Percentiles rank a stretch among this genome's conserved stretches.
These are phyloP conservation scores for Macroglossus sobrinus DNA, from an alignment of 2,113 vertebrate species.

Conservation along the genomic window DNA sequence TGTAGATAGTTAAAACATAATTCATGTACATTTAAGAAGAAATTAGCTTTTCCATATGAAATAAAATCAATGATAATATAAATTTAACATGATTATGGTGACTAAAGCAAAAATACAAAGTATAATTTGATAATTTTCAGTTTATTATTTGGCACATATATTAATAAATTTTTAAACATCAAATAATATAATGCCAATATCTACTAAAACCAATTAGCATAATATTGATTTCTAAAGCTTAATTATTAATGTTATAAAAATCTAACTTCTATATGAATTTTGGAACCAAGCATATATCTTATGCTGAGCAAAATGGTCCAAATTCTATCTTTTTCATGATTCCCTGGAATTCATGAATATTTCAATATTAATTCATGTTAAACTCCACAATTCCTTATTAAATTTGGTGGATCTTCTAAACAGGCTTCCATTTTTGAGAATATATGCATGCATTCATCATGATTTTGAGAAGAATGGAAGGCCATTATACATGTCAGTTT, in stretches of 20 bases:
- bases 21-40: conserved; percentile 45
- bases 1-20: conserved; percentile 1
- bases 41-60: conserved; percentile 45
- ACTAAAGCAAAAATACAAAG: conserved; percentile 63
- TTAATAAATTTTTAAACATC: conserved; percentile 55
- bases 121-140: conserved; percentile 63
- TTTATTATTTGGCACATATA: conserved; percentile 54
- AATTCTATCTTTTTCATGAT: background rate
- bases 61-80: conserved; percentile 52
- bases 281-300: conserved; percentile 8
- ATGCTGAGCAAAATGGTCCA: background rate
- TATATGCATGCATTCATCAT: conserved; percentile 71
- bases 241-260: conserved; percentile 71
- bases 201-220: conserved; percentile 52
- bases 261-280: conserved; percentile 24
- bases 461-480: conserved; percentile 85
- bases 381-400: conserved; percentile 35
- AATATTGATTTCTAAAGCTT: conserved; percentile 56
- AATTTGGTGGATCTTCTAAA: conserved; percentile 51
- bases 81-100: conserved; percentile 65
- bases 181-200: conserved; percentile 22
- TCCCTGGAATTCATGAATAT: background rate
- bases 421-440: conserved; percentile 38
- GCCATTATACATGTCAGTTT: conserved; percentile 87
- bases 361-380: conserved; percentile 14